Base-by-base conservation (phyloP, 1,140 invertebrate species). In the Penaeus indicus region DNA sequence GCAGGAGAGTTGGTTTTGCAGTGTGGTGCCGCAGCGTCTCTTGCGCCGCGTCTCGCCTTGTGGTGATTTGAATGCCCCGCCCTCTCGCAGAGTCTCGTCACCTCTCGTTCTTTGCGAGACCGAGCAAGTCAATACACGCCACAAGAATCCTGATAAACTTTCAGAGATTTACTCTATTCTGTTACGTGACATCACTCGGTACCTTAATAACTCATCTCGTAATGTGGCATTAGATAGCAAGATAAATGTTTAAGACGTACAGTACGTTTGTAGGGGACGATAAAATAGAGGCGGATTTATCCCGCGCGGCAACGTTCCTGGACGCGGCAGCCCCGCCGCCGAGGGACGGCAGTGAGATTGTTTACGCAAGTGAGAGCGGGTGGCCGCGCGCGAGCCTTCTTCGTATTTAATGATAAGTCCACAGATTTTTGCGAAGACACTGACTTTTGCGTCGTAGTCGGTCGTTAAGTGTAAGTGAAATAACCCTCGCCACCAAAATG, bases 41-140 rank as follows among this genome's bases (percentile, higher is more conserved):
- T 54, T 54, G 54, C 54, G 54, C 54, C 54, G 84, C 60, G 69
- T 77, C 25, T 25, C 47, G 19, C 62, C 42, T 54, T 72, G 60
- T 13, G 85, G 85, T 27, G 78, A 86, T 86, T 86, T 86, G 85
- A 86, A 86, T 77, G 77, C 78, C 85, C 85, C 85, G 85, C 85
- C 85, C 62, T 84, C 63, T 80, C 62, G 78, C 78, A 25, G 62
- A 16, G 47, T 54, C 85, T 79, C 77, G 77, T 62, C 75, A 75
- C 77, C 85, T 78, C 85, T 78, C 79, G 85, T 69, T 64, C 85
- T 63, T 47, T 32, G 63, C 85, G 62, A 86, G 77, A 81, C 85
- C 32, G 63, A 79, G 42, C 27, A 25, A 81, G 85, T 86, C 85
- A 81, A 86, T 86, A 86, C 85, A 86, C 61, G 77, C 77, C 85